These are phyloP conservation scores for Acrocera orbiculus DNA, from an alignment of 2,888 invertebrate species.

Conservation along the genomic window DNA sequence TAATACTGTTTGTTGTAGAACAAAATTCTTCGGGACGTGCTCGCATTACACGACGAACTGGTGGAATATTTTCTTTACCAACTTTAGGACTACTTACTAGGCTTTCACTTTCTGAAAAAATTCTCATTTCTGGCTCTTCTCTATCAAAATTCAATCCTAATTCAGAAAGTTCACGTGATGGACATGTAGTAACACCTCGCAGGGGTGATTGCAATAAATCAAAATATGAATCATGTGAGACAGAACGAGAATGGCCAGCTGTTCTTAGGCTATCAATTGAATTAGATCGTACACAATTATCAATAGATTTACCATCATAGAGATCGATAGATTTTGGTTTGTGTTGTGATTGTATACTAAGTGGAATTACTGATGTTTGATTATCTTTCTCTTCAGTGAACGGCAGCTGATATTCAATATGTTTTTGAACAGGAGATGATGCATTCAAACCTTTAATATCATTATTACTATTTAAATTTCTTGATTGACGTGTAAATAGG, in stretches of 20 bases:
- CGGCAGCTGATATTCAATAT: too few species aligned
- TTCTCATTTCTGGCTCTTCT: conserved; percentile 69
- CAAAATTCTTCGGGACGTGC: conserved; percentile 38
- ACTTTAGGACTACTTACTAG: conserved; percentile 40
- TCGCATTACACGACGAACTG: conserved; percentile 34
- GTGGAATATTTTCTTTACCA: conserved; percentile 33
- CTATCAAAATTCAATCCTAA: conserved; percentile 67
- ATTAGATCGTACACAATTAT: conserved; percentile 29
- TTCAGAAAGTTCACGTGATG: conserved; percentile 56
- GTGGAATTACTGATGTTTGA: conserved; percentile 3
- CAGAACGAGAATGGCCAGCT: conserved; percentile 43
- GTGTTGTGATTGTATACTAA: conserved; percentile 7
- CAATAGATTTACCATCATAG: conserved; percentile 29
- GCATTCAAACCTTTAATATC: conserved; percentile 17
- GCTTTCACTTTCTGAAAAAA: conserved; percentile 77
- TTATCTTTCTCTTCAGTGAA: too few species aligned
- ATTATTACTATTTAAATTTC: conserved; percentile 22
- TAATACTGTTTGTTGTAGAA: conserved; percentile 36
- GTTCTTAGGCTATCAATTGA: conserved; percentile 32
- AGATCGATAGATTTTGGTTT: conserved; percentile 25
- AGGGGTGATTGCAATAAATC: conserved; percentile 38
- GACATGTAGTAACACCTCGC: conserved; percentile 24
- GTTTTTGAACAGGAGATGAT: conserved; percentile 11
- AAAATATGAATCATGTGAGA: conserved; percentile 88
- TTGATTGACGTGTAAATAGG: conserved; percentile 30